These are phyloP conservation scores for Bagarius yarrelli DNA, from an alignment of 2,113 vertebrate genomes.

Conservation along the genomic window DNA sequence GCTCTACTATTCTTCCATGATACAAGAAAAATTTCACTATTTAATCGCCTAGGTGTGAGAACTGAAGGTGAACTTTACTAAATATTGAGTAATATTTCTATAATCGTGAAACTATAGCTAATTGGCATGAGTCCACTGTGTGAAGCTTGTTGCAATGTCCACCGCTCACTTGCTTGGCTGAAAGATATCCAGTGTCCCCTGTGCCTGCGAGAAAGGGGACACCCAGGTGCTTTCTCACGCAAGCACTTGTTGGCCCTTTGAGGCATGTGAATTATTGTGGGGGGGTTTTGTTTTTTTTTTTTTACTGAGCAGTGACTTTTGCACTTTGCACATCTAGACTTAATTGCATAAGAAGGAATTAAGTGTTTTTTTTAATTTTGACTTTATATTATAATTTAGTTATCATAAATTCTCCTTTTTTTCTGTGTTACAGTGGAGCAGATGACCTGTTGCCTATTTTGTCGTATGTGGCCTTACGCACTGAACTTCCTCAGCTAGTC, in stretches of 20 bases:
- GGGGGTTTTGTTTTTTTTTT: background rate
- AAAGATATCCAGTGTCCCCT: slow-evolving; percentile 41
- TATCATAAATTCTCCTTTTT: background rate
- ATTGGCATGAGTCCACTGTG: slow-evolving; percentile 7
- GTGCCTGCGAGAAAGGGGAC: slow-evolving; percentile 41
- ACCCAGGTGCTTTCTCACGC: slow-evolving; percentile 47
- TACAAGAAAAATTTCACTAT: background rate
- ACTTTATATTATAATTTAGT: no score
- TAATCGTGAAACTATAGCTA: background rate
- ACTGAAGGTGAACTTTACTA: background rate
- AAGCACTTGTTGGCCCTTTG: background rate
- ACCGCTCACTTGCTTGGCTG: slow-evolving; percentile 10
- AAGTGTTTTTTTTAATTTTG: no score
- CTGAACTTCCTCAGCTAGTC: slow-evolving; percentile 83
- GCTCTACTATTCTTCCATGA: background rate
- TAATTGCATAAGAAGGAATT: no score
- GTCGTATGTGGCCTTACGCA: slow-evolving; percentile 85
- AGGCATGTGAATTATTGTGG: slow-evolving; percentile 9
- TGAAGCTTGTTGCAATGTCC: slow-evolving; percentile 2
- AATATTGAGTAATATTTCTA: background rate
- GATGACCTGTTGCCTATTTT: slow-evolving; percentile 93
- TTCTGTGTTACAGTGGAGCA: slow-evolving; percentile 75
- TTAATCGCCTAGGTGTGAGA: background rate
- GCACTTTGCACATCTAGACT: no score
- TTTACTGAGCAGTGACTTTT: background rate